Conservation (phyloP, 2,113 vertebrate genomes). For the Neoarius graeffei region DNA sequence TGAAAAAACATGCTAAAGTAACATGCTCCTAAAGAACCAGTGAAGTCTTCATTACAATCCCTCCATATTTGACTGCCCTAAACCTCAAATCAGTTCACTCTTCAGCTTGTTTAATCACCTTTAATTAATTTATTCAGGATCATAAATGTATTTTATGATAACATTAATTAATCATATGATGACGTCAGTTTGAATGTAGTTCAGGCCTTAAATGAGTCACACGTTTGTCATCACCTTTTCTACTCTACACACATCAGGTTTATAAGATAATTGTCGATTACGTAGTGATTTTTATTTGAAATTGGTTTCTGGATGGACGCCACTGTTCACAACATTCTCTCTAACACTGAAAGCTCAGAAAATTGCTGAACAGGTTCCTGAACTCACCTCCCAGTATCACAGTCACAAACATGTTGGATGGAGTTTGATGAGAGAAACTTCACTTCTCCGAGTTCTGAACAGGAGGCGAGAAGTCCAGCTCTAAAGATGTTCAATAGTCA, state of each 20-base stretch:
- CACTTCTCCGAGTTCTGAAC: not conserved
- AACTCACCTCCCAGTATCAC: constrained; percentile 71
- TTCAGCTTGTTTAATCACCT: not conserved
- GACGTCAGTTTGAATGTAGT: not conserved
- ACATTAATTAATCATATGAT: not conserved
- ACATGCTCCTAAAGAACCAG: not conserved
- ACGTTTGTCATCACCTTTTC: not conserved
- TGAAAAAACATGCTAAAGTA: no score
- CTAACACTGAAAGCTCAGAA: not conserved
- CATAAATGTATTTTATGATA: not conserved
- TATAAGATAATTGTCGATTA: not conserved
- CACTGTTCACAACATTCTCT: not conserved
- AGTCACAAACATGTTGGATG: constrained; percentile 67
- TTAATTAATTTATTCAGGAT: not conserved
- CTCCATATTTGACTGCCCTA: not conserved
- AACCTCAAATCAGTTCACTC: not conserved
- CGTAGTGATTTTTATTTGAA: not conserved
- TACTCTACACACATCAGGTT: not conserved
- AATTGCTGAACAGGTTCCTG: not conserved
- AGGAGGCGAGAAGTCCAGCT: no score
- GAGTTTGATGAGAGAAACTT: not conserved
- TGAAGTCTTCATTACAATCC: not conserved
- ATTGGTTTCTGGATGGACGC: not conserved
- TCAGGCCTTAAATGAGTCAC: not conserved
- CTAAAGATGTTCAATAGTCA: not conserved